These are phyloP conservation scores for Pristionchus fissidentatus DNA, from an alignment of 2,888 invertebrate species.

Conservation along the genomic window DNA sequence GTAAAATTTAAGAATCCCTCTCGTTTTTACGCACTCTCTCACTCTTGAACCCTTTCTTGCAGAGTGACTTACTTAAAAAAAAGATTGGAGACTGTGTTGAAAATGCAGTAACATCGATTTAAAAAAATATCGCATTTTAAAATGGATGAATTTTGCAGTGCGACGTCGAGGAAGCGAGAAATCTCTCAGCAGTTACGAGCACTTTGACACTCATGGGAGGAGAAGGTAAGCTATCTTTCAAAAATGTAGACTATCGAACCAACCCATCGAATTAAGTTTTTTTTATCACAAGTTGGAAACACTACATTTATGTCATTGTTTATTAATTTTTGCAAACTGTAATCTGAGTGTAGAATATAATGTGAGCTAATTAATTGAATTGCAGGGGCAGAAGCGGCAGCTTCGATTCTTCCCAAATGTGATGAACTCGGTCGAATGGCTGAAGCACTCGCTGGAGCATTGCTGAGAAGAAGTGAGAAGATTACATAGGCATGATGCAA, in stretches of 20 bases:
- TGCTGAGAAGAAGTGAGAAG: slow-evolving; percentile 79
- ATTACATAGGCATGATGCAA: too few species aligned
- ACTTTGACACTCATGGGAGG: slow-evolving; percentile 19
- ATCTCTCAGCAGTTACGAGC: neutral
- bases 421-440: slow-evolving; percentile 91
- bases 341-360: neutral
- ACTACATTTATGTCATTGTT: neutral
- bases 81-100: neutral
- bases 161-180: slow-evolving; percentile 21
- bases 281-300: too few species aligned
- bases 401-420: slow-evolving; percentile 88
- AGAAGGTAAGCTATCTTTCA: slow-evolving; percentile 10
- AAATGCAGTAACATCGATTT: neutral
- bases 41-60: too few species aligned
- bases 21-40: neutral
- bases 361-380: neutral
- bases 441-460: slow-evolving; percentile 85
- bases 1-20: neutral
- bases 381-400: slow-evolving; percentile 73
- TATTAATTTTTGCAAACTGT: neutral
- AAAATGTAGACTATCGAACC: too few species aligned
- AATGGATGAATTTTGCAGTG: neutral
- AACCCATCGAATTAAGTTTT: too few species aligned
- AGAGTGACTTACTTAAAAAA: too few species aligned
- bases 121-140: neutral